Percentiles rank a stretch among this genome's conserved stretches.
Conservation (phyloP, 1,140 invertebrate species). For the Danaus plexippus region DNA sequence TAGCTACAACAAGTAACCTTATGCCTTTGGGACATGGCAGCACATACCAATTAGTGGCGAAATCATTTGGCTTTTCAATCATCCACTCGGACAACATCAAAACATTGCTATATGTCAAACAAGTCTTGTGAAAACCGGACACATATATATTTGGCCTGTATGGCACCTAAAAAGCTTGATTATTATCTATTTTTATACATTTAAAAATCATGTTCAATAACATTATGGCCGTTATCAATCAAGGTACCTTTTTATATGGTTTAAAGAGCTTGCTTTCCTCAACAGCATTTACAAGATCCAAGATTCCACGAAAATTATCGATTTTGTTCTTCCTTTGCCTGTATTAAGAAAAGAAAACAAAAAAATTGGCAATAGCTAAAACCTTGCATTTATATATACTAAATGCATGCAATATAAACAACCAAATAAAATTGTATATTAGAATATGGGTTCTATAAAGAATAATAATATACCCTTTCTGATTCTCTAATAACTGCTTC, state of each 20-base stretch:
- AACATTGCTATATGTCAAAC: constrained; percentile 45
- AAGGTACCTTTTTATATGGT: constrained; percentile 20
- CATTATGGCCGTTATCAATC: neutral
- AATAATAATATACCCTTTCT: constrained; percentile 41
- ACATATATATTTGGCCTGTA: constrained; percentile 65
- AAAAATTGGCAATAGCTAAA: neutral
- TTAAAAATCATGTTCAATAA: no score
- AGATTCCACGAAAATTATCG: constrained; percentile 47
- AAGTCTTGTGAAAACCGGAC: constrained; percentile 52
- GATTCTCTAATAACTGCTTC: constrained; percentile 42
- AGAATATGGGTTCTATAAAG: constrained; percentile 3
- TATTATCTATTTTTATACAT: neutral
- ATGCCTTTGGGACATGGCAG: constrained; percentile 87
- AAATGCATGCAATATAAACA: no score
- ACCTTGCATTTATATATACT: no score
- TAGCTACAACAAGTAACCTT: constrained; percentile 83
- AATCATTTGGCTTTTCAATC: constrained; percentile 85
- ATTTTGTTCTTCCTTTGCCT: constrained; percentile 26
- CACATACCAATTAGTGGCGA: constrained; percentile 85
- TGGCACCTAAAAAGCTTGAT: constrained; percentile 31
- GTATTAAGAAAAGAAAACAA: constrained; percentile 22
- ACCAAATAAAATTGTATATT: no score
- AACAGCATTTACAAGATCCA: constrained; percentile 40
- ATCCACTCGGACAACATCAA: constrained; percentile 91
- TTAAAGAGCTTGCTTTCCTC: constrained; percentile 36